phyloP scores from a whole-genome alignment of 2,888 invertebrate genomes.

The Eupithecia exiguata region DNA sequence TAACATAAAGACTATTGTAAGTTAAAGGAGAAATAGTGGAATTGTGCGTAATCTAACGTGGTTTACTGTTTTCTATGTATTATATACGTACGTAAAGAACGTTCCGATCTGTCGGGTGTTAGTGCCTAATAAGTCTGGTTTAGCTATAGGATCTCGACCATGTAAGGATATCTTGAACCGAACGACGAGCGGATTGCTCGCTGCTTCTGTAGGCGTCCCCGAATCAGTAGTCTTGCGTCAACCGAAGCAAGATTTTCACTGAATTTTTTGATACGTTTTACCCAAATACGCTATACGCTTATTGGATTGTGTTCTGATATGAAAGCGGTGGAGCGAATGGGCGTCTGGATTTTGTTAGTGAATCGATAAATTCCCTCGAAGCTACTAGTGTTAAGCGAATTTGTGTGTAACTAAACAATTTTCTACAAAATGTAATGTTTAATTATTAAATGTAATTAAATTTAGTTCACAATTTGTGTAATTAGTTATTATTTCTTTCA shows the following conservation, averaged over 20 bases:
- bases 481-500: constrained; percentile 75
- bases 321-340: constrained; percentile 29
- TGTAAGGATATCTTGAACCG: constrained; percentile 67
- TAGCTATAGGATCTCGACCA: constrained; percentile 70
- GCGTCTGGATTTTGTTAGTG: constrained; percentile 38
- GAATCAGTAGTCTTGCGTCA: constrained; percentile 65
- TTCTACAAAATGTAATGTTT: constrained; percentile 75
- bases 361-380: constrained; percentile 66
- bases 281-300: constrained; percentile 41
- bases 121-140: constrained; percentile 80
- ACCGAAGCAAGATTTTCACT: constrained; percentile 60
- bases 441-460: constrained; percentile 48
- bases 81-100: constrained; percentile 66
- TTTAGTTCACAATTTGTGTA: constrained; percentile 65
- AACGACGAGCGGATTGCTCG: constrained; percentile 65
- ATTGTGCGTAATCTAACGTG: constrained; percentile 77
- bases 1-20: constrained; percentile 77
- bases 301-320: constrained; percentile 36
- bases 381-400: constrained; percentile 71
- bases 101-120: constrained; percentile 73
- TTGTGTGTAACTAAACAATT: constrained; percentile 76
- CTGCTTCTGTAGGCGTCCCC: constrained; percentile 42
- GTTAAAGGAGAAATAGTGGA: constrained; percentile 78
- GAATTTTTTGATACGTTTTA: constrained; percentile 55
- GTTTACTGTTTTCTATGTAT: constrained; percentile 80